Percentiles rank a stretch among this genome's conserved stretches.
These are phyloP conservation scores for Drosophila differens DNA, from an alignment of 2,888 invertebrate genomes.

Conservation along the genomic window DNA sequence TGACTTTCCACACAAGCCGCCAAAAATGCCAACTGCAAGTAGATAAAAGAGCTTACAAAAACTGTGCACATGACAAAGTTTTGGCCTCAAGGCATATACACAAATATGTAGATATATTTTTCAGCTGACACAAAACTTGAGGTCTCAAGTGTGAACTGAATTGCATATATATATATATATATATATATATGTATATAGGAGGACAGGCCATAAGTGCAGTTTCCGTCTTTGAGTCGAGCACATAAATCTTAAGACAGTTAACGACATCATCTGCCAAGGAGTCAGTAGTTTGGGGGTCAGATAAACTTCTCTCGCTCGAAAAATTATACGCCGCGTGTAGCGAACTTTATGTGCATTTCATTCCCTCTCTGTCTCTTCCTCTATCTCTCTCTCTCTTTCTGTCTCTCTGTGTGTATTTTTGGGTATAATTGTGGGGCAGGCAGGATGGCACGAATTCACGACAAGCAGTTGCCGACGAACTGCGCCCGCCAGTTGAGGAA, in stretches of 20 bases:
- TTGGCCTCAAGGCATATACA: conserved; percentile 25
- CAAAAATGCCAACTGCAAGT: conserved; percentile 33
- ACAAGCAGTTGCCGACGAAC: conserved; percentile 48
- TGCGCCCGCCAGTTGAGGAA: conserved; percentile 72
- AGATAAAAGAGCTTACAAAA: conserved; percentile 60
- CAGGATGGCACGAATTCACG: conserved; percentile 29
- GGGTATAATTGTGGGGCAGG: conserved; percentile 61
- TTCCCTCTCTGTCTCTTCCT: conserved; percentile 22
- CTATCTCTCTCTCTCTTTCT: neutral
- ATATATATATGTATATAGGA: neutral
- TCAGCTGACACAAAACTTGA: conserved; percentile 70
- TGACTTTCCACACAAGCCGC: conserved; percentile 29
- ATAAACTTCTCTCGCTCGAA: conserved; percentile 45
- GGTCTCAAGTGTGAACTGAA: conserved; percentile 76
- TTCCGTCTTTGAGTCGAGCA: conserved; percentile 74
- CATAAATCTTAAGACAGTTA: conserved; percentile 79
- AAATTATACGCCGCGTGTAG: conserved; percentile 64
- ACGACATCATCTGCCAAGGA: conserved; percentile 74
- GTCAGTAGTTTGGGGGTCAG: conserved; percentile 28
- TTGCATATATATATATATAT: conserved; percentile 26
- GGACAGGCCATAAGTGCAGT: conserved; percentile 67
- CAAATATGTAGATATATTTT: neutral
- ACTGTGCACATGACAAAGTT: conserved; percentile 71
- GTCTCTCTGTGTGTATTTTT: neutral
- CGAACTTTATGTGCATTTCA: conserved; percentile 63